Percentiles rank a stretch among this genome's conserved stretches.
These are phyloP conservation scores for Notechis scutatus DNA, from an alignment of 2,113 vertebrate genomes.

Conservation along the genomic window DNA sequence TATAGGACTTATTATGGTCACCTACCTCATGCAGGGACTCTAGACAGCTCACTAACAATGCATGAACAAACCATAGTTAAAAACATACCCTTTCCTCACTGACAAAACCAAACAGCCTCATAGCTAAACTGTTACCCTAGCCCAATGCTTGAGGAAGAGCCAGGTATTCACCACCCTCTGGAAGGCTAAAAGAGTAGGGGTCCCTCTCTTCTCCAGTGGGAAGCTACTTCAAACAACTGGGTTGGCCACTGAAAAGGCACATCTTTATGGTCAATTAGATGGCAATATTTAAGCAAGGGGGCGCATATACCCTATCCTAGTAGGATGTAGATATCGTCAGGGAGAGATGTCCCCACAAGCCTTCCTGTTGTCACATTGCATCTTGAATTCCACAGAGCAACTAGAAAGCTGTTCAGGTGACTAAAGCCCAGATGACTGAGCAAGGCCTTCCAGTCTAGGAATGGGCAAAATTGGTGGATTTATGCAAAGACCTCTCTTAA, in stretches of 20 bases:
- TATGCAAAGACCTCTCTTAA: background rate
- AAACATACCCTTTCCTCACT: background rate
- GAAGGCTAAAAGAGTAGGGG: background rate
- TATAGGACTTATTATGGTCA: background rate
- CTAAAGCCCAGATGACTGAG: background rate
- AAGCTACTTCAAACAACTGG: background rate
- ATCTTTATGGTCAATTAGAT: background rate
- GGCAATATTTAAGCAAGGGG: background rate
- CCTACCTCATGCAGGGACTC: background rate
- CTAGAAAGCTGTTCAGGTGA: background rate
- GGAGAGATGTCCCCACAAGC: background rate
- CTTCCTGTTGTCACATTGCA: background rate
- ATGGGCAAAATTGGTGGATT: background rate
- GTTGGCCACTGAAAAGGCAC: background rate
- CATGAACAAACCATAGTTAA: background rate
- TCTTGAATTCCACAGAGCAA: background rate
- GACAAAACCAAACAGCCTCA: background rate
- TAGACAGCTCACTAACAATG: background rate
- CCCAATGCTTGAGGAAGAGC: background rate
- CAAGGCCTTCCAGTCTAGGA: background rate
- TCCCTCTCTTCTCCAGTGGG: background rate
- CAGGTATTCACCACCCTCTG: background rate
- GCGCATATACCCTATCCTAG: background rate
- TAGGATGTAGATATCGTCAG: background rate
- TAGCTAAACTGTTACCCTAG: background rate